A percentile compares a stretch with the other conserved stretches of the same genome.
phyloP scores from a whole-genome alignment of 2,113 vertebrate genomes.

The Sclerurus mexicanus region DNA sequence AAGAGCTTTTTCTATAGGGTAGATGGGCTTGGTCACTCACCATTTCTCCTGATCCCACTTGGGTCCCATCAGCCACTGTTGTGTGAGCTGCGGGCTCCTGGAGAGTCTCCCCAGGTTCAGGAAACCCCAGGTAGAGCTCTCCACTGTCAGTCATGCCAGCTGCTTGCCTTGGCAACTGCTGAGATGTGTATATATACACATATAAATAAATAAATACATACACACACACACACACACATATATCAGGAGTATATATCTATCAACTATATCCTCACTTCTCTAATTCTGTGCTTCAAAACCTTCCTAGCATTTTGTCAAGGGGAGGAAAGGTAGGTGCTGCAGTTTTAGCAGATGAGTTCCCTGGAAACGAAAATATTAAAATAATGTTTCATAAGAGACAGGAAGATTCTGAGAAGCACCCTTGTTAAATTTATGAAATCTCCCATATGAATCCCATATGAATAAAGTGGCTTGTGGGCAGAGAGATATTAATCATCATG shows the following conservation, averaged over 20 bases:
- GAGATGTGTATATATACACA: background rate
- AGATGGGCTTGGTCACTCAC: background rate
- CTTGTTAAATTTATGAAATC: constrained; percentile 15
- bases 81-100: background rate
- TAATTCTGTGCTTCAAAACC: background rate
- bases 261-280: background rate
- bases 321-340: background rate
- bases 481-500: background rate
- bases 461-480: constrained; percentile 11
- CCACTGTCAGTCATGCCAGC: background rate
- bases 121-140: background rate
- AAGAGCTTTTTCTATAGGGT: background rate
- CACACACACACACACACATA: no score
- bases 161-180: background rate
- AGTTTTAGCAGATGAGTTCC: background rate
- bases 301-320: background rate
- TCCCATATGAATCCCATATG: background rate
- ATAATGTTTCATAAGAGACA: constrained; percentile 8
- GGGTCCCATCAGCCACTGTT: background rate
- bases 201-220: no score
- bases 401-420: background rate
- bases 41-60: background rate
- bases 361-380: background rate
- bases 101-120: background rate
- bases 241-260: background rate